phyloP scores from a whole-genome alignment of 2,888 invertebrate genomes.

The Eupeodes latifasciatus region DNA sequence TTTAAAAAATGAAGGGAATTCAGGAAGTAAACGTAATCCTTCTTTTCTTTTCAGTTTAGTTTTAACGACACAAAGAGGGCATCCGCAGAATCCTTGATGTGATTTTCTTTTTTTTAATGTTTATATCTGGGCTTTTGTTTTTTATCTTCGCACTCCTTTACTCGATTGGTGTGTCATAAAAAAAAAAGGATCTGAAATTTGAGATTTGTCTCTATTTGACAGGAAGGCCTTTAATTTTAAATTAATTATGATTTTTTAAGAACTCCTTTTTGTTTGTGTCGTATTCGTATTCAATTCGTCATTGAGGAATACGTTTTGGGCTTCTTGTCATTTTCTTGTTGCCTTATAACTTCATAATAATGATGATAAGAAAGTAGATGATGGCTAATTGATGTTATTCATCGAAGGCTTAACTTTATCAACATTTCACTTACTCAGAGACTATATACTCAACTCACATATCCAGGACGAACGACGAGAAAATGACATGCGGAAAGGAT shows the following conservation, averaged over 20 bases:
- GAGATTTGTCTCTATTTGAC: conserved; percentile 24
- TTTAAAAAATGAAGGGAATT: background rate
- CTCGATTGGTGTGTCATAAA: conserved; percentile 17
- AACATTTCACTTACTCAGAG: background rate
- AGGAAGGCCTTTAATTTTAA: conserved; percentile 37
- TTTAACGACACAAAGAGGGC: conserved; percentile 37
- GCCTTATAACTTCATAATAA: conserved; percentile 26
- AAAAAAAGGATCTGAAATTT: conserved; percentile 15
- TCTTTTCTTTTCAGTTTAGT: background rate
- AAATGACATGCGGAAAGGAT: background rate
- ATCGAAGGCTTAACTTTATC: conserved; percentile 30
- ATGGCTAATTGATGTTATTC: conserved; percentile 67
- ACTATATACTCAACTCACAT: too few species aligned
- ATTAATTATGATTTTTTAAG: conserved; percentile 9
- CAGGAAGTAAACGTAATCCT: conserved; percentile 9
- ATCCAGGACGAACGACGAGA: background rate
- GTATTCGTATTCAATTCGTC: background rate
- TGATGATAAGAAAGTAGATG: conserved; percentile 7
- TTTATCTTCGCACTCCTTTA: background rate
- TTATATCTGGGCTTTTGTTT: background rate
- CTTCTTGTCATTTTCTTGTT: conserved; percentile 14
- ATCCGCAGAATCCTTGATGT: background rate
- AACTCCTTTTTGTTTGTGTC: background rate
- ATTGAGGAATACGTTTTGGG: background rate
- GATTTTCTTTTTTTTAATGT: conserved; percentile 4